Base-by-base conservation (phyloP, 1,140 invertebrate species). In the Apis cerana region DNA sequence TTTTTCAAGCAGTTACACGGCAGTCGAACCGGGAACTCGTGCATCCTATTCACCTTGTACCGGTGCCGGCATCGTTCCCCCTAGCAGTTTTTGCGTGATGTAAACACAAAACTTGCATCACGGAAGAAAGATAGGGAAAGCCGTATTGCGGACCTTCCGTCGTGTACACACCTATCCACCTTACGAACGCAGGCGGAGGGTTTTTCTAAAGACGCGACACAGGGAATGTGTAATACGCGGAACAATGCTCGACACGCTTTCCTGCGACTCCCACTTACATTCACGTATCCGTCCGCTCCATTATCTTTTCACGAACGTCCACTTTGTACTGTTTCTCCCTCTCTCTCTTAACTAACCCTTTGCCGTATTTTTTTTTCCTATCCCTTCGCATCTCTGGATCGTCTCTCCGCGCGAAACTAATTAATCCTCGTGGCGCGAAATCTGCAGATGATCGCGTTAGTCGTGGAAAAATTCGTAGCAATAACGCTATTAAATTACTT, bases 281-380 rank as follows among this genome's bases (percentile, higher is more conserved):
- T 89, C 88, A 88, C 85, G 79, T 68, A 78, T 82, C 80, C 85
- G 67, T 61, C 82, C 85, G 78, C 78, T 71, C 82, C 76, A 89
- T 88, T 89, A 89, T 86, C 84, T 89, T 86, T 89, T 89, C 87
- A 89, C 68, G 61, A 88, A 86, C 87, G 85, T 84, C 87, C 88
- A 89, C 87, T 89, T 89, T 89, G 87, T 86, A 58, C 50, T 80
- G 77, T 85, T 85, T 80, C 27, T 21, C 19, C 59, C 13, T 1
- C 56, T 5, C 71, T 43, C 33, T n/a, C 27, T 21, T 3, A 43
- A 43, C 33, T 43, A 43, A 43, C 13, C 1, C 21, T n/a, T 23
- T 3, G 19, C 54, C 33, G 23, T 17, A 8, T 27, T 11, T 56
- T 9, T 33, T 70, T 5, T 33, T 17, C n/a, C n/a, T 15, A 23